These are phyloP conservation scores for Thecocarcelia acutangulata DNA, from an alignment of 2,888 invertebrate genomes.

Conservation along the genomic window DNA sequence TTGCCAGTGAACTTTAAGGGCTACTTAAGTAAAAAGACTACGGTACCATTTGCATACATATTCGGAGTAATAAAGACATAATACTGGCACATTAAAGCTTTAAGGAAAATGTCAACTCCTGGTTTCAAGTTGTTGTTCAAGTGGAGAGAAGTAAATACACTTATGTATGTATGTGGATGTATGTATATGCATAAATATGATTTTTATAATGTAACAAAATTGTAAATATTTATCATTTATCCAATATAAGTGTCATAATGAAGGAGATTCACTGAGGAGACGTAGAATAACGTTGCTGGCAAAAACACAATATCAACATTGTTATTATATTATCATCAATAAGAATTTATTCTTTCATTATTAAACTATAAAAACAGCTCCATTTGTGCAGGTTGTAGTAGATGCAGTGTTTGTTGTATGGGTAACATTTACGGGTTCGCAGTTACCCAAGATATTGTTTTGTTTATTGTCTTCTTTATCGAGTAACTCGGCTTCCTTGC, in stretches of 20 bases:
- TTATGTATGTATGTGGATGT: too few relatives aligned
- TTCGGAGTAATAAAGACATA: too few relatives aligned
- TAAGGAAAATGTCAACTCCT: slow-evolving; percentile 17
- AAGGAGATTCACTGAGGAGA: slow-evolving; percentile 7
- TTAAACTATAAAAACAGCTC: slow-evolving; percentile 75
- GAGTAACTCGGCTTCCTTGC: slow-evolving; percentile 79
- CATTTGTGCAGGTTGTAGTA: slow-evolving; percentile 61
- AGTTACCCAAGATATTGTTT: slow-evolving; percentile 11
- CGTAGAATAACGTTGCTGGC: slow-evolving; percentile 5
- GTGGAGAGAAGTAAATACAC: too few relatives aligned
- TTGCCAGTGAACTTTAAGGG: too few relatives aligned
- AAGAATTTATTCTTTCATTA: slow-evolving; percentile 64
- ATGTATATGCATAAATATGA: background rate
- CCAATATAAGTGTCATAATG: slow-evolving; percentile 29
- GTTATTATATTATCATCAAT: slow-evolving; percentile 22
- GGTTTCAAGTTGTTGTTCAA: background rate
- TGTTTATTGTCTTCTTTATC: slow-evolving; percentile 71
- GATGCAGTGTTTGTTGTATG: slow-evolving; percentile 29
- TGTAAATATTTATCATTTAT: slow-evolving; percentile 44
- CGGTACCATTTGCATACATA: too few relatives aligned
- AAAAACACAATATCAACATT: slow-evolving; percentile 36
- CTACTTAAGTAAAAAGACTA: too few relatives aligned
- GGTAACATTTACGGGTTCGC: slow-evolving; percentile 36
- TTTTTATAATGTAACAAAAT: slow-evolving; percentile 42
- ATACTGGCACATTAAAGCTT: slow-evolving; percentile 17